Evolutionary conservation across 2,888 invertebrate species (phyloP), one percentile per base, ranked within the genome.

Genomic region (Brachyptera risi): DNA sequence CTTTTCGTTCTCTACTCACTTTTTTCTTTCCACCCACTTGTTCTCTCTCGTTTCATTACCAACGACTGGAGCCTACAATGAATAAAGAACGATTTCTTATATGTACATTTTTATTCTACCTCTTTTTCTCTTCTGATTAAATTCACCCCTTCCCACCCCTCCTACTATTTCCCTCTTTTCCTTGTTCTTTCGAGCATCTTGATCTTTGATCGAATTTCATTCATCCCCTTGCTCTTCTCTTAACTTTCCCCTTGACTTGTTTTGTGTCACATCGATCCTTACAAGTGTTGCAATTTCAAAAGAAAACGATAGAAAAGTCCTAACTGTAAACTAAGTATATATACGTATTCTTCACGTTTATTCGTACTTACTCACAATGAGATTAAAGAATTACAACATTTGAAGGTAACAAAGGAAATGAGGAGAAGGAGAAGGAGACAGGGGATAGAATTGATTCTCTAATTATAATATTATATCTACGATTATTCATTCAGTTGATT

Each of bases 201-300:
- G 54, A 54, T 54, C 54, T 54, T 54, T 37, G 21, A 54, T 54
- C 54, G 54, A 54, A 35, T 54, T 37, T 37, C 54, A 54, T 54
- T 54, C 35, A 37, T 37, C 54, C 23, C 35, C 37, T n/a, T n/a
- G n/a, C n/a, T n/a, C n/a, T 40, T 40, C 40, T 47, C 47, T 47
- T 13, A 47, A 47, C 47, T 47, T 47, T 47, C 47, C 47, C 24
- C 47, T 47, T 24, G 47, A 47, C 23, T 47, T 47, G 23, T 47
- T 24, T 15, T 21, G 24, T 21, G 47, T 47, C 47, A 21, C 24
- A 47, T 47, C 47, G 4, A 47, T 21, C 24, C 47, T 21, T 9
- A n/a, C n/a, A 21, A 47, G 47, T n/a, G 24, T 21, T 7, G 24
- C 47, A 47, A 19, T n/a, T n/a, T 47, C 23, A 24, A 47, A 47